Percentiles rank a stretch among this genome's conserved stretches.
phyloP scores from a whole-genome alignment of 2,113 vertebrate genomes.

The Fulmarus glacialis region DNA sequence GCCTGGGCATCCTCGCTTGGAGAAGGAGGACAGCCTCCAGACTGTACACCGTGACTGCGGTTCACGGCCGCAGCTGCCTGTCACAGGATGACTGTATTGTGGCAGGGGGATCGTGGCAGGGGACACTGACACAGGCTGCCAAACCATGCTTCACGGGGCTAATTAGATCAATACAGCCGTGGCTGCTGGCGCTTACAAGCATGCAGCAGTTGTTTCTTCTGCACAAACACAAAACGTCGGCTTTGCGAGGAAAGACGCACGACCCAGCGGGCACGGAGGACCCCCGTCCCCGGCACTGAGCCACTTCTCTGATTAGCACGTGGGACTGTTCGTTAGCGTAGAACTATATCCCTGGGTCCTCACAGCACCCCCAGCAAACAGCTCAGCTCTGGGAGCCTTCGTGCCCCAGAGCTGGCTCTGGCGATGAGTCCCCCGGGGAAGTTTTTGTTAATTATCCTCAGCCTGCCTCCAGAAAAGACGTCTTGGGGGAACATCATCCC shows the following conservation, averaged over 20 bases:
- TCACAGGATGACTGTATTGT: not conserved
- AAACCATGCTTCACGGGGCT: not conserved
- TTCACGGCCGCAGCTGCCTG: not conserved
- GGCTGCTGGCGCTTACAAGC: not conserved
- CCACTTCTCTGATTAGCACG: not conserved
- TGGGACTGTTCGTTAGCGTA: not conserved
- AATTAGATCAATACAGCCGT: not conserved
- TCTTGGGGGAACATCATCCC: not conserved
- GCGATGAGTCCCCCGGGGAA: not conserved
- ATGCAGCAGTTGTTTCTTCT: not conserved
- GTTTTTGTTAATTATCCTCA: not conserved
- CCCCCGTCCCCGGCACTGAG: not conserved
- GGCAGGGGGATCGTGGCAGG: not conserved
- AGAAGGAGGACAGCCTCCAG: not conserved
- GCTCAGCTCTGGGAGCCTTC: not conserved
- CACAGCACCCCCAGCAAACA: not conserved
- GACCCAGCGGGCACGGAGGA: fast-evolving
- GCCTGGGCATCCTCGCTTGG: not conserved
- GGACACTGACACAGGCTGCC: not conserved
- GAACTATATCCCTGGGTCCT: not conserved
- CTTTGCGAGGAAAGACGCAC: not conserved
- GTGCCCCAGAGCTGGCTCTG: not conserved
- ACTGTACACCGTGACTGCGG: fast-evolving
- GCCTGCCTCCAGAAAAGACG: not conserved
- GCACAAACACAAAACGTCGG: not conserved